Evolutionary conservation across 1,140 invertebrate species (phyloP).

Genomic region (Bombus fervidus): DNA sequence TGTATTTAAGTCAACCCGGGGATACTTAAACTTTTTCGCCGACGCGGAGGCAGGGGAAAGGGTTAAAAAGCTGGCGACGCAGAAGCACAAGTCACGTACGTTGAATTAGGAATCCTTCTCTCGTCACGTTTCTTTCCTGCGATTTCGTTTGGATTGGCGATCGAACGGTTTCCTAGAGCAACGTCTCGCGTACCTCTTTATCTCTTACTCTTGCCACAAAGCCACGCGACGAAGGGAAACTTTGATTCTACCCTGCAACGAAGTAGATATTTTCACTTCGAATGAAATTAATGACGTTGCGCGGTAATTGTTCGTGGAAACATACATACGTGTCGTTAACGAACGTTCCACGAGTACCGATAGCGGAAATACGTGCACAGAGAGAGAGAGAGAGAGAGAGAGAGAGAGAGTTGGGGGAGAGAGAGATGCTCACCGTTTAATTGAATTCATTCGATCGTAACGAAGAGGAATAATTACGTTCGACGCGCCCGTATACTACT

Average conservation of each 20-base stretch:
- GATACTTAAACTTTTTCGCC: constrained; percentile 61
- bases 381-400: constrained; percentile 19
- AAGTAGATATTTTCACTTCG: not conserved
- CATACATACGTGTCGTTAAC: constrained; percentile 51
- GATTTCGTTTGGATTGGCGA: constrained; percentile 22
- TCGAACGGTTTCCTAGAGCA: constrained; percentile 20
- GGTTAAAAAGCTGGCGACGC: constrained; percentile 1
- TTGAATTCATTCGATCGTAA: constrained; percentile 69
- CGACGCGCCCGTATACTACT: constrained; percentile 67
- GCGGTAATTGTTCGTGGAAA: constrained; percentile 58
- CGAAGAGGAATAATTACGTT: constrained; percentile 66
- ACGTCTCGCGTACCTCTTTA: not conserved
- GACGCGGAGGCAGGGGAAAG: constrained; percentile 37
- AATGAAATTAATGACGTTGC: constrained; percentile 12
- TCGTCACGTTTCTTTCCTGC: constrained; percentile 19
- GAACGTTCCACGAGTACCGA: constrained; percentile 28
- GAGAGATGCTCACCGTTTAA: constrained; percentile 54
- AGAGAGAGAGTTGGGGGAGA: not conserved
- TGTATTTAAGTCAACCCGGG: constrained; percentile 67
- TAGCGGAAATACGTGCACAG: constrained; percentile 17
- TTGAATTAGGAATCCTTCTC: constrained; percentile 39
- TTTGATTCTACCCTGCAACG: not conserved
- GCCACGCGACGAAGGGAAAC: not conserved
- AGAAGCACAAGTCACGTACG: constrained; percentile 30
- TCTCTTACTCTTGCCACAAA: not conserved